Evolutionary conservation across 2,888 invertebrate species (phyloP).

Genomic region (Argyresthia albistria): DNA sequence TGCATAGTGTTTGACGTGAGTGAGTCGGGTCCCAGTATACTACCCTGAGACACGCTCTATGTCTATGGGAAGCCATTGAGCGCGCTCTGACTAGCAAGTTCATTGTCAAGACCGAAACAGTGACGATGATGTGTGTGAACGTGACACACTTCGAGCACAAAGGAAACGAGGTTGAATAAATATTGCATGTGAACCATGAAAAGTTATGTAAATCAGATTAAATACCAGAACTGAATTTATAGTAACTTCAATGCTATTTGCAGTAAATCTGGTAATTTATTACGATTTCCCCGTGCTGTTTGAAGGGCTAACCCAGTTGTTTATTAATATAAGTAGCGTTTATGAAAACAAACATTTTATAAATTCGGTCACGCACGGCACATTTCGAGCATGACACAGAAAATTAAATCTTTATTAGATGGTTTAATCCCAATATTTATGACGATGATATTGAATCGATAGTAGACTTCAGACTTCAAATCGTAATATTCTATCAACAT

Average conservation of each 20-base stretch:
- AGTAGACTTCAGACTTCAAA: conserved; percentile 7
- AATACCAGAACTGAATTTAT: conserved; percentile 3
- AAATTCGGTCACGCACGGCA: conserved; percentile 34
- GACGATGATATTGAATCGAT: conserved; percentile 24
- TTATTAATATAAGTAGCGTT: conserved; percentile 27
- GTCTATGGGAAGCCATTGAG: conserved; percentile 22
- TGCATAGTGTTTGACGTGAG: conserved; percentile 38
- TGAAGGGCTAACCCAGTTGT: conserved; percentile 38
- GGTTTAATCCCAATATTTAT: conserved; percentile 38
- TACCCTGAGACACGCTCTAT: neutral
- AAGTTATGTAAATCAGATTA: conserved; percentile 17
- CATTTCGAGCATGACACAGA: conserved; percentile 22
- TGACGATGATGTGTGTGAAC: conserved; percentile 26
- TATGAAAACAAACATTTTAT: conserved; percentile 32
- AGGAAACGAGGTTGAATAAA: conserved; percentile 37
- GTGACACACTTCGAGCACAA: conserved; percentile 38
- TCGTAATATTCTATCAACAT: too few species aligned
- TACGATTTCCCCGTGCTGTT: conserved; percentile 13
- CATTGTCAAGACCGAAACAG: conserved; percentile 41
- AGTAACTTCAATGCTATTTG: neutral
- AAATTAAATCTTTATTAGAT: conserved; percentile 34
- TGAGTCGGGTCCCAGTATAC: neutral
- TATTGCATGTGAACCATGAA: conserved; percentile 14
- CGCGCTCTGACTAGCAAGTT: conserved; percentile 46
- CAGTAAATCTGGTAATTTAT: conserved; percentile 30